A percentile compares a stretch with the other conserved stretches of the same genome.
These are phyloP conservation scores for Tetragonisca angustula DNA, from an alignment of 2,888 invertebrate species.

Conservation along the genomic window DNA sequence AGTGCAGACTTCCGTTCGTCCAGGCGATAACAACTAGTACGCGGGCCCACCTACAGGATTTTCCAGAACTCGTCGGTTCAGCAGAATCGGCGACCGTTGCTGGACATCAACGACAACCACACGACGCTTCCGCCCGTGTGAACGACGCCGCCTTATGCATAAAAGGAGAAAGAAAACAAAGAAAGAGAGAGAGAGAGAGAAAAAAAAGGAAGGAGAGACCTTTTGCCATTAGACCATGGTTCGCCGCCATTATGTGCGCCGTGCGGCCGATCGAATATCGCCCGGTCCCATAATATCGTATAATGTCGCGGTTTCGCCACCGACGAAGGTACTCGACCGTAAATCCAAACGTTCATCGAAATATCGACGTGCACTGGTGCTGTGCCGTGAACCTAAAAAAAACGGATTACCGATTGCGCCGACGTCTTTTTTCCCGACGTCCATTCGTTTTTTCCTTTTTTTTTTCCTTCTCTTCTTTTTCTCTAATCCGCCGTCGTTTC, in stretches of 20 bases:
- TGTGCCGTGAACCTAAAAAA: background rate
- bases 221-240: conserved; percentile 5
- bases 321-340: conserved; percentile 9
- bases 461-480: too few species aligned
- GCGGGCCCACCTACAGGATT: conserved; percentile 71
- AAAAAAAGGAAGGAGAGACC: background rate
- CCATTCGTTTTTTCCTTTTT: too few species aligned
- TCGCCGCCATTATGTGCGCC: conserved; percentile 3
- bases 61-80: conserved; percentile 65
- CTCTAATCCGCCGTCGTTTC: background rate
- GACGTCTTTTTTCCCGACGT: background rate
- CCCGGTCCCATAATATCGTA: conserved; percentile 9
- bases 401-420: conserved; percentile 3
- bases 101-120: conserved; percentile 75
- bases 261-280: background rate
- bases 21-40: conserved; percentile 75
- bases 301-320: conserved; percentile 5
- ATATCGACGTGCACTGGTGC: conserved; percentile 40
- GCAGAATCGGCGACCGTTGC: conserved; percentile 69
- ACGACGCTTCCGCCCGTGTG: conserved; percentile 70
- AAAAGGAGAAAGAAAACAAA: background rate
- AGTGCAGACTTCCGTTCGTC: conserved; percentile 87
- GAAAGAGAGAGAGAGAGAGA: background rate
- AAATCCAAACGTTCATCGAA: conserved; percentile 49
- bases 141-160: conserved; percentile 13